Conservation (phyloP, 2,113 vertebrate species). For the Ammospiza nelsoni region DNA sequence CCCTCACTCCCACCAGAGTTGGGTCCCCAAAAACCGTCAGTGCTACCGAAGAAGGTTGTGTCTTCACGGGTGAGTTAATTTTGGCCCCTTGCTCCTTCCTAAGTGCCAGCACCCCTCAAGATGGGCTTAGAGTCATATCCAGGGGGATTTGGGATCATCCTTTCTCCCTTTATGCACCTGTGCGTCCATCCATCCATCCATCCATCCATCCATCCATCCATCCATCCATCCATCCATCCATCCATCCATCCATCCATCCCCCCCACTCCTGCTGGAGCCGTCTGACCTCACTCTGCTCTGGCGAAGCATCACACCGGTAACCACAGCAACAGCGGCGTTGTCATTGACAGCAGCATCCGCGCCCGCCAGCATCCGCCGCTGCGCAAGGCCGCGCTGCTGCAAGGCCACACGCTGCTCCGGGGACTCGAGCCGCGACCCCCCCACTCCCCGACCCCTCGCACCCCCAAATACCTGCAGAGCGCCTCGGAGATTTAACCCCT, state of each 20-base stretch:
- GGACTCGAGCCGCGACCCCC: not conserved
- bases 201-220: not conserved
- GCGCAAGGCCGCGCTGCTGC: slow-evolving; percentile 37
- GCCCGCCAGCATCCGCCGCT: slow-evolving; percentile 29
- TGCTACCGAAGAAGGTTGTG: not conserved
- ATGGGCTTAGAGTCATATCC: not conserved
- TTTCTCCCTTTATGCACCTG: not conserved
- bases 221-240: not conserved
- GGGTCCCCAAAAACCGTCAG: fast-evolving
- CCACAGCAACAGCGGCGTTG: slow-evolving; percentile 63
- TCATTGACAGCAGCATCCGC: slow-evolving; percentile 48
- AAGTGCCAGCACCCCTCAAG: not conserved
- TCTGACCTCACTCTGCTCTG: slow-evolving; percentile 59
- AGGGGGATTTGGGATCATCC: not conserved
- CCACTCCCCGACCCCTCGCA: not conserved
- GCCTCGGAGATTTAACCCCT: not conserved
- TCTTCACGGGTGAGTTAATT: not conserved
- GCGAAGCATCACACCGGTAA: slow-evolving; percentile 52
- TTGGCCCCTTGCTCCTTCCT: not conserved
- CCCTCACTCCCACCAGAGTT: not conserved
- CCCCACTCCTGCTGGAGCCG: not conserved
- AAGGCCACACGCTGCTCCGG: slow-evolving; percentile 19
- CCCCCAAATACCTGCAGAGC: not conserved
- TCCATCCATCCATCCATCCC: not conserved
- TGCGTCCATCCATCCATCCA: not conserved